A percentile compares a stretch with the other conserved stretches of the same genome.
Evolutionary conservation across 2,113 vertebrate species (phyloP).

Genomic region (Passer montanus): DNA sequence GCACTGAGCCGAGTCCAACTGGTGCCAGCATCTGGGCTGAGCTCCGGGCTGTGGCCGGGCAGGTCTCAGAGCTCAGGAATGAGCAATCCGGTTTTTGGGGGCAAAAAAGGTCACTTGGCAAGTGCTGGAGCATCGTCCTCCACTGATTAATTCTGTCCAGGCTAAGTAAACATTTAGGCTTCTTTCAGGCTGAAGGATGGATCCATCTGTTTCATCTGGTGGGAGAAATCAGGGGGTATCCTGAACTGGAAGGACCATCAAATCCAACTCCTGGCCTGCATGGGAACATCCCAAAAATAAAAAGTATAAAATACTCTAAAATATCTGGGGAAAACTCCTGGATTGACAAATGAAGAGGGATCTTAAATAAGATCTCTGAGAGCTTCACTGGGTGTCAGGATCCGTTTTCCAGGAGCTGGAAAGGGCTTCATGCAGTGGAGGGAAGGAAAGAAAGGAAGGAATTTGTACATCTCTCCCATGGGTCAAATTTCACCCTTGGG

Average conservation of each 20-base stretch:
- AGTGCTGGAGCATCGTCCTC: background rate
- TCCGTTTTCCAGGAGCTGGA: accelerated
- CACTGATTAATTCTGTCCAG: conserved; percentile 34
- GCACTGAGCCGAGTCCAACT: conserved; percentile 13
- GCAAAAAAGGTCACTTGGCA: conserved; percentile 56
- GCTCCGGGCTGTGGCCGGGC: background rate
- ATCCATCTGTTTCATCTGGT: conserved; percentile 42
- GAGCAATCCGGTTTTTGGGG: background rate
- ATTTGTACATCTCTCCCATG: background rate
- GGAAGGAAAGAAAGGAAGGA: background rate
- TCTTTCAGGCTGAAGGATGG: background rate
- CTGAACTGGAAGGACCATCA: background rate
- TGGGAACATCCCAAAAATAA: background rate
- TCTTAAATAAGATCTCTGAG: background rate
- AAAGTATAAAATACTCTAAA: background rate
- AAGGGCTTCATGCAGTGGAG: background rate
- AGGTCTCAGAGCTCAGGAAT: background rate
- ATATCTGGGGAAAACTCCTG: background rate
- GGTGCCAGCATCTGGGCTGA: conserved; percentile 56
- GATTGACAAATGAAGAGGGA: background rate
- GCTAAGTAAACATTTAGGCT: background rate
- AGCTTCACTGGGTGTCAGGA: background rate
- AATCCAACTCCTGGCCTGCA: background rate
- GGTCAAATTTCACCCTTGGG: background rate
- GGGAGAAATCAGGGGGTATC: background rate